Percentiles rank a stretch among this genome's conserved stretches.
phyloP scores from a whole-genome alignment of 1,140 invertebrate species.

The Atta colombica region DNA sequence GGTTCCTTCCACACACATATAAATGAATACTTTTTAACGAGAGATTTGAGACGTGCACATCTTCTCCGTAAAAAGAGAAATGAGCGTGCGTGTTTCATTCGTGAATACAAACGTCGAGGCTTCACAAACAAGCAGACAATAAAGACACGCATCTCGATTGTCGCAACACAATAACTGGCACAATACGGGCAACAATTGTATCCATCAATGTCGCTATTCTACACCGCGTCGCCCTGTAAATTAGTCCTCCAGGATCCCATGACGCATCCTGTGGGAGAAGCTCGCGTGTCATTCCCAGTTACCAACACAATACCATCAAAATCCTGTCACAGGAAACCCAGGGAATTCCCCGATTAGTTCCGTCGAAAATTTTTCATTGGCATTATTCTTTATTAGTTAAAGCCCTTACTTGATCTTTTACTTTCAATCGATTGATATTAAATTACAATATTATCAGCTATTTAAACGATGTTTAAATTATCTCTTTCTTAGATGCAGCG shows the following conservation, averaged over 20 bases:
- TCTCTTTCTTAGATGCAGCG: background rate
- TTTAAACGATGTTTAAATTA: conserved; percentile 22
- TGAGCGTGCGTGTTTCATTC: background rate
- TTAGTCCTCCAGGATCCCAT: conserved; percentile 79
- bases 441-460: conserved; percentile 8
- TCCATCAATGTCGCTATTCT: conserved; percentile 80
- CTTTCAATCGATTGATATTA: background rate
- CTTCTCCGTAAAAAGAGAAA: conserved; percentile 10
- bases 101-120: no score
- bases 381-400: conserved; percentile 9
- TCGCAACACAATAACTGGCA: conserved; percentile 75
- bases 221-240: conserved; percentile 77
- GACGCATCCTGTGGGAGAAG: conserved; percentile 80
- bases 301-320: conserved; percentile 72
- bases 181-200: conserved; percentile 79
- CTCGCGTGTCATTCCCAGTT: conserved; percentile 81
- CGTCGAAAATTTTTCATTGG: conserved; percentile 34
- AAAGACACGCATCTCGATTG: conserved; percentile 76
- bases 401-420: background rate
- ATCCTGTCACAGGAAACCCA: conserved; percentile 77
- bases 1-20: background rate
- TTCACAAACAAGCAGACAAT: conserved; percentile 81
- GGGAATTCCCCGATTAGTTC: conserved; percentile 61
- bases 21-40: conserved; percentile 22
- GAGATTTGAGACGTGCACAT: background rate